Evolutionary conservation across 2,888 invertebrate genomes (phyloP), one percentile per base, ranked within the genome.

Genomic region (Meloe dianella): DNA sequence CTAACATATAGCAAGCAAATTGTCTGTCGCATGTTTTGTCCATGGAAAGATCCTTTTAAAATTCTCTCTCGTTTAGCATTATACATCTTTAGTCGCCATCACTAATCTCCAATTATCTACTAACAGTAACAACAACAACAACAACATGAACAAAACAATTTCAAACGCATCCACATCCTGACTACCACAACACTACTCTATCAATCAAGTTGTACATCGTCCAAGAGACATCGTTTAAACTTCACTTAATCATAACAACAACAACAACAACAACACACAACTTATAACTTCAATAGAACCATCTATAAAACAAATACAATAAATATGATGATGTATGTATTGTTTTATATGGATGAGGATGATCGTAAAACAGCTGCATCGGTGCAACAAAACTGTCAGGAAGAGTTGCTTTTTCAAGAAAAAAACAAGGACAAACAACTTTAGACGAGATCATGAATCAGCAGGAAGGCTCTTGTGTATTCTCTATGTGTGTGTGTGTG

Each of bases 361-460:
- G 14, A 41, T 35, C 10, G 35, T 35, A 35, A 12, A 17, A 41
- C 38, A 41, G 47, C 20, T 47, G 47, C 20, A 2, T 6, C n/a
- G 20, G n/a, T 10, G 47, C 47, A 10, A 20, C 10, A 10, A 9
- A 20, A 20, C 47, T 20, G 20, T 20, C 47, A 47, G 47, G 47
- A 20, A 17, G 17, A 6, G 38, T 1, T 41, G 9, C 20, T 47
- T 47, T 38, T 7, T 14, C 0, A 6, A 14, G n/a, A 7, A 38
- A 6, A 41, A 17, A n/a, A n/a, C 4, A 41, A n/a, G 10, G 8
- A 41, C n/a, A 10, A 20, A 47, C 47, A 47, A 47, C 20, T 47
- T 47, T 47, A 22, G 47, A 70, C 65, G 65, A 70, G 65, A 57
- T 67, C 67, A 66, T 72, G 72, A 72, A 72, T 72, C 72, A 72